A percentile compares a stretch with the other conserved stretches of the same genome.
phyloP scores from a whole-genome alignment of 2,888 invertebrate species.

The Sycophila texana region DNA sequence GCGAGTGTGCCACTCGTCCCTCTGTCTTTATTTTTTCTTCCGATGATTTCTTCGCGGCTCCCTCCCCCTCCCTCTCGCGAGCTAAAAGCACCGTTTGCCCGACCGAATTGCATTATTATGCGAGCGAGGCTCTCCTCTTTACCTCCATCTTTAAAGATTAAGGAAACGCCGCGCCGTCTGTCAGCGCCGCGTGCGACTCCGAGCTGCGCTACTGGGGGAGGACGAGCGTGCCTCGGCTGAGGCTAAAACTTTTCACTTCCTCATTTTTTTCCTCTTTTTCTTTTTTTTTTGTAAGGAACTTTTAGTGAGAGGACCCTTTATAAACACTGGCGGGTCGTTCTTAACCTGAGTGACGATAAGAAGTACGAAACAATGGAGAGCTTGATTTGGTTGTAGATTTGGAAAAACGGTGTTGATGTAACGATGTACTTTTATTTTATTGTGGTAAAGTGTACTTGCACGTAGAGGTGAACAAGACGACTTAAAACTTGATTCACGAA shows the following conservation, averaged over 20 bases:
- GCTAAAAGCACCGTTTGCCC: constrained; percentile 61
- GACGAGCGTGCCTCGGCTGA: not conserved
- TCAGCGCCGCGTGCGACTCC: not conserved
- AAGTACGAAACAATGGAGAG: too few species aligned
- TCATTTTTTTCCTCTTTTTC: not conserved
- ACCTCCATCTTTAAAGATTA: constrained; percentile 47
- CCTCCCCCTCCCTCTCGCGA: constrained; percentile 5
- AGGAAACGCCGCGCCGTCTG: constrained; percentile 22
- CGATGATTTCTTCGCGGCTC: constrained; percentile 40
- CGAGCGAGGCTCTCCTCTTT: constrained; percentile 50
- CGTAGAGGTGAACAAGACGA: too few species aligned
- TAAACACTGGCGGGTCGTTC: too few species aligned
- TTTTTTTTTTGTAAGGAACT: too few species aligned
- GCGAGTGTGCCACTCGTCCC: constrained; percentile 35
- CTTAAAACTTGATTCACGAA: too few species aligned
- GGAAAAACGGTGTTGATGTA: too few species aligned
- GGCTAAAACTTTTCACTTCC: not conserved
- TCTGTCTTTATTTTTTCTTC: constrained; percentile 47
- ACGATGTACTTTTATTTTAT: too few species aligned
- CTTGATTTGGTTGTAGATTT: too few species aligned
- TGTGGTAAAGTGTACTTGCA: too few species aligned
- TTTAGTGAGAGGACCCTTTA: too few species aligned
- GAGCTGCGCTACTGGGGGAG: not conserved
- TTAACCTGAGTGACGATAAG: too few species aligned
- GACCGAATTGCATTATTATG: constrained; percentile 64